A percentile compares a stretch with the other conserved stretches of the same genome.
Conservation (phyloP, 1,140 invertebrate species). For the Scaptomyza pallida region DNA sequence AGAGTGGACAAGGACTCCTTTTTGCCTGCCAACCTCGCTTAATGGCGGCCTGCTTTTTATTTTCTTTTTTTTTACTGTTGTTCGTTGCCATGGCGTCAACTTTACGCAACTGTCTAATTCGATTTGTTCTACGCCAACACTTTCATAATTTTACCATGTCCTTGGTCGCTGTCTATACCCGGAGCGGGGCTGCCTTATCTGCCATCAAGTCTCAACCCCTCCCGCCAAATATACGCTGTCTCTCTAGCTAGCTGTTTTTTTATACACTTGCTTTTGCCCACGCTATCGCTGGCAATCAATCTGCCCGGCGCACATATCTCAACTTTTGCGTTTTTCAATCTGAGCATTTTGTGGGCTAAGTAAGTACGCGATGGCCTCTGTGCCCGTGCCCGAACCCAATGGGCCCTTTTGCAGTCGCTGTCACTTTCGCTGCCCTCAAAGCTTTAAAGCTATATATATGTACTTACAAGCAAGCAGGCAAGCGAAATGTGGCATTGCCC, state of each 20-base stretch:
- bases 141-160: slow-evolving; percentile 79
- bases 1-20: neutral
- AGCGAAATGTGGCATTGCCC: slow-evolving; percentile 39
- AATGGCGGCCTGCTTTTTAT: slow-evolving; percentile 30
- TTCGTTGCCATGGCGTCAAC: slow-evolving; percentile 46
- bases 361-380: slow-evolving; percentile 67
- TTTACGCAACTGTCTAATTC: slow-evolving; percentile 76
- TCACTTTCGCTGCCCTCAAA: slow-evolving; percentile 64
- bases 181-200: slow-evolving; percentile 65
- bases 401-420: slow-evolving; percentile 39
- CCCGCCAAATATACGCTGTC: slow-evolving; percentile 22
- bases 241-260: slow-evolving; percentile 33
- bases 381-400: slow-evolving; percentile 16
- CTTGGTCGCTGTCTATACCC: slow-evolving; percentile 44
- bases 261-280: slow-evolving; percentile 71
- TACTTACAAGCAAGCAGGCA: slow-evolving; percentile 1
- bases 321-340: slow-evolving; percentile 82
- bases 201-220: slow-evolving; percentile 55
- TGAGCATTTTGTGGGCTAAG: slow-evolving; percentile 76
- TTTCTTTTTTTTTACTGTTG: slow-evolving; percentile 7
- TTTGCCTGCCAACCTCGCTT: neutral
- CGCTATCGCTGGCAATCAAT: slow-evolving; percentile 77
- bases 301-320: slow-evolving; percentile 75
- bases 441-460: slow-evolving; percentile 47
- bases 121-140: slow-evolving; percentile 82